phyloP scores from a whole-genome alignment of 1,140 invertebrate genomes.

The Calosoma granatense region DNA sequence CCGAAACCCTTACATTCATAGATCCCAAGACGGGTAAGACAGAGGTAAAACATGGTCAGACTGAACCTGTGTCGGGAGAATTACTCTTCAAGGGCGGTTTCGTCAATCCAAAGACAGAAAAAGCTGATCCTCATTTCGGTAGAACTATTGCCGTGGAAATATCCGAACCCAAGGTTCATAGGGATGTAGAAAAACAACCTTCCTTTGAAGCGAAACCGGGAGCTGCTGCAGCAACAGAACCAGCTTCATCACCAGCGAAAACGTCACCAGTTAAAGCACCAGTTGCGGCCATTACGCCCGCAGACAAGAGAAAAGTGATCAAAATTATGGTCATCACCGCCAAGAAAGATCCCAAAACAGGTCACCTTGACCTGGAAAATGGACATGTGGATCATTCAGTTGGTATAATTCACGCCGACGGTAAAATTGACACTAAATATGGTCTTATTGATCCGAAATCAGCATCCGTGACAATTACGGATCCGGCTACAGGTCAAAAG shows the following conservation, averaged over 20 bases:
- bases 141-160: conserved; percentile 49
- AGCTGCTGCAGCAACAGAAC: conserved; percentile 37
- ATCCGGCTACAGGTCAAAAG: conserved; percentile 41
- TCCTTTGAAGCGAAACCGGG: conserved; percentile 31
- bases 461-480: conserved; percentile 37
- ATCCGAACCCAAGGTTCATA: conserved; percentile 48
- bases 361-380: conserved; percentile 43
- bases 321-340: conserved; percentile 47
- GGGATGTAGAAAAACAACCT: conserved; percentile 16
- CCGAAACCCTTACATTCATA: conserved; percentile 51
- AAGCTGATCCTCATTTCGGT: conserved; percentile 52
- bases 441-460: conserved; percentile 44
- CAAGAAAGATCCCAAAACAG: conserved; percentile 43
- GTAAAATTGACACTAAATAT: conserved; percentile 48
- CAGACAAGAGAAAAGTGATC: conserved; percentile 38
- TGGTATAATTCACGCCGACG: conserved; percentile 39
- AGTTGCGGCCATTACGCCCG: conserved; percentile 28
- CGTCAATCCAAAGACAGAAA: conserved; percentile 54
- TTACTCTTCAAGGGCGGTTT: conserved; percentile 49
- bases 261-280: conserved; percentile 35
- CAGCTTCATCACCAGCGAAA: conserved; percentile 38
- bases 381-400: conserved; percentile 42
- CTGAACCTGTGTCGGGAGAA: conserved; percentile 50
- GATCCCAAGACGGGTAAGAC: conserved; percentile 55
- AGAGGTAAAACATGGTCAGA: conserved; percentile 45